Base-by-base conservation (phyloP, 2,797 vertebrate species). In the Tinamus major region DNA sequence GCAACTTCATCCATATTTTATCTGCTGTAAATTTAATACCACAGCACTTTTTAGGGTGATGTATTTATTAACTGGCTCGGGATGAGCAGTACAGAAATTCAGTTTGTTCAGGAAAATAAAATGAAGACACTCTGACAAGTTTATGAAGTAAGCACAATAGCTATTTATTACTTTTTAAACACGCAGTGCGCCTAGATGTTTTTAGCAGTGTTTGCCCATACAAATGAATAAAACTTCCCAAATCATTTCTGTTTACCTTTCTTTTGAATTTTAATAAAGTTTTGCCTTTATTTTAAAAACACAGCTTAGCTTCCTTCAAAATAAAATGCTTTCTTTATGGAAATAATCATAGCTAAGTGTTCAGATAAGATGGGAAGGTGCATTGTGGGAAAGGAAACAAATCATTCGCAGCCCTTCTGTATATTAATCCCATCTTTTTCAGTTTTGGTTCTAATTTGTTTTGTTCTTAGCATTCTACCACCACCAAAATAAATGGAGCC, bases 1-100 rank as follows among this genome's bases (percentile, higher is more conserved):
- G 98, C 97, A 97, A 98, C 98, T 98, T 98, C 98, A 99, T 99
- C 98, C 98, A 99, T 99, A 99, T 99, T 99, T 99, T 98, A 99
- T 99, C 98, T 97, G 97, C 79, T 96, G 89, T 97, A 98, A 97
- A 97, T 98, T 98, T 99, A 98, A 98, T 98, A 98, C 98, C 97
- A 96, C 98, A 98, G 98, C 98, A 99, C 98, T 98, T 99, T 99
- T 99, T 98, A 98, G 96, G 98, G 98, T 98, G 98, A 98, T 98
- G 97, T 98, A 98, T 99, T 99, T 99, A 99, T 99, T 99, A 99
- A 98, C 98, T 98, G 98, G 98, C 96, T 97, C 94, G 96, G 97
- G 97, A 97, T 96, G 97, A 98, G 96, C 97, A 96, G 93, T 97
- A 97, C 97, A 98, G 97, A 98, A 98, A 98, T 98, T 98, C 94